Evolutionary conservation across 2,113 vertebrate genomes (phyloP), one percentile per base, ranked within the genome.

Genomic region (Porphyrio hochstetteri): DNA sequence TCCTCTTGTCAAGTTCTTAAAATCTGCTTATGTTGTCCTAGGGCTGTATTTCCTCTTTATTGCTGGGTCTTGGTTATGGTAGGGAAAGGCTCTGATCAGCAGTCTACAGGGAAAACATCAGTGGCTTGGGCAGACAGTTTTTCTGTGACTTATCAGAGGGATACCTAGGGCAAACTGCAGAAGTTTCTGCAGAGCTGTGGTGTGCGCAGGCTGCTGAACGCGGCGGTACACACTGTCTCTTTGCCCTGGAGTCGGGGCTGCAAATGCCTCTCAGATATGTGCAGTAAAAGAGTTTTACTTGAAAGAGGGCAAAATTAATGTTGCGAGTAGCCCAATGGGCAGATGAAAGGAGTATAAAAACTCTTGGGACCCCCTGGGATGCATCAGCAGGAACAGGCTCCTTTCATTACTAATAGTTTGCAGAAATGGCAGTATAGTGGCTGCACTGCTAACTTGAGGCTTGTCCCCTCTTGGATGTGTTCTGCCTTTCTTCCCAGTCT

Each of bases 201-300:
- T 19, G 13, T 33, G 40, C 38, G 13, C 31, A 71, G 53, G 20
- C 33, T 79, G 57, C 44, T 61, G 82, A 50, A 70, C 5, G 50
- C 0, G 4, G 16, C 10, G 19, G 46, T 29, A 21, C 0, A 2
- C n/a, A 31, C 31, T 12, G 23, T 27, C 36, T 35, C 20, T n/a
- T 60, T 86, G 21, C 60, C 63, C 31, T 74, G 52, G 79, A 90
- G 61, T 33, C 20, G 16, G 17, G 28, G 16, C 53, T 78, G 60
- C 85, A 59, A 74, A 52, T 1, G 1, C 35, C 55, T 52, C 60
- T 85, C 64, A 74, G 63, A 67, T 19, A 8, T 5, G 2, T 40
- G 57, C 68, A 61, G n/a, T n/a, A n/a, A n/a, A n/a, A n/a, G n/a
- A 77, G 23, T 35, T 95, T 83, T 80, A 48, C 27, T 71, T 86